phyloP scores from a whole-genome alignment of 2,888 invertebrate species.

The Sminthurides aquaticus region DNA sequence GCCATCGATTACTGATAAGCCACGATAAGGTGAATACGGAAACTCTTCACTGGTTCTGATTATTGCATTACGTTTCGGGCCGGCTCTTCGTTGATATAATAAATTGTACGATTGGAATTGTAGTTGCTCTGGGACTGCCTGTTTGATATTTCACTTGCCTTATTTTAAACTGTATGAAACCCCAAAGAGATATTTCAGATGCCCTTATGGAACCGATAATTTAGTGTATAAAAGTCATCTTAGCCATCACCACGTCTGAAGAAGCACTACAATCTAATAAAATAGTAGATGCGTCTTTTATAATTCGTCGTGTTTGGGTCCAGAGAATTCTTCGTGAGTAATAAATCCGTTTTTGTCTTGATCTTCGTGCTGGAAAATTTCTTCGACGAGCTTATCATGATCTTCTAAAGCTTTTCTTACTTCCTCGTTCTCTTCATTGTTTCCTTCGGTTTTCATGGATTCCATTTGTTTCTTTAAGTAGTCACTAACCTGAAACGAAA shows the following conservation, averaged over 20 bases:
- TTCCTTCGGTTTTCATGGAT: constrained; percentile 61
- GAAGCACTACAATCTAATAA: neutral
- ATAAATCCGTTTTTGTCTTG: constrained; percentile 94
- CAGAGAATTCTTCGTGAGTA: constrained; percentile 91
- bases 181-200: too few relatives aligned
- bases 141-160: too few relatives aligned
- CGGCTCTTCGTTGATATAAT: too few relatives aligned
- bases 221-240: too few relatives aligned
- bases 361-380: constrained; percentile 95
- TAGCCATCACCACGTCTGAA: neutral
- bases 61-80: too few relatives aligned
- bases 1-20: too few relatives aligned
- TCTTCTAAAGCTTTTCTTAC: constrained; percentile 75
- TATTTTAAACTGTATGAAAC: too few relatives aligned
- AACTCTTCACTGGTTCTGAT: too few relatives aligned
- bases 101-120: too few relatives aligned
- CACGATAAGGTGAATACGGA: too few relatives aligned
- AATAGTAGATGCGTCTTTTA: constrained; percentile 50
- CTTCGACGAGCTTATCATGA: constrained; percentile 87
- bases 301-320: constrained; percentile 94
- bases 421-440: constrained; percentile 57
- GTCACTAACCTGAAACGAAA: constrained; percentile 66
- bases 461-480: constrained; percentile 88
- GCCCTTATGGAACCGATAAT: too few relatives aligned
- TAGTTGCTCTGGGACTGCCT: too few relatives aligned